These are phyloP conservation scores for Ormia ochracea DNA, from an alignment of 2,888 invertebrate species.

Conservation along the genomic window DNA sequence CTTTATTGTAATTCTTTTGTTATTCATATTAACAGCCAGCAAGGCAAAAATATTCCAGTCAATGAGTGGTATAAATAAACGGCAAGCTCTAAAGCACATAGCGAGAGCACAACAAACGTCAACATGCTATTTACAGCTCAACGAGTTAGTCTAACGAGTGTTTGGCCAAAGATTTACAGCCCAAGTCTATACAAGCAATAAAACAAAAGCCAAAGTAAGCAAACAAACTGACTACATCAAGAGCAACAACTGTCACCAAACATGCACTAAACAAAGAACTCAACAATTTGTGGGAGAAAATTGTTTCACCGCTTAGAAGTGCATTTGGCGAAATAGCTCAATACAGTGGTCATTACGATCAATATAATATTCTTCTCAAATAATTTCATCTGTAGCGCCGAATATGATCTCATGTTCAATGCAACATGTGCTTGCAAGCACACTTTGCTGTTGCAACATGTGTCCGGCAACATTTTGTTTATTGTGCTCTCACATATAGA, in stretches of 20 bases:
- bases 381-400: too few relatives aligned
- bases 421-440: too few relatives aligned
- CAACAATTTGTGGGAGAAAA: neutral
- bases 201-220: neutral
- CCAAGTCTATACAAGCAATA: conserved; percentile 23
- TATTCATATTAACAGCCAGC: neutral
- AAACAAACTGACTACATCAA: conserved; percentile 14
- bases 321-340: neutral
- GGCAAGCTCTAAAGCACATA: neutral
- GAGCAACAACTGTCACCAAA: conserved; percentile 49
- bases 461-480: too few relatives aligned
- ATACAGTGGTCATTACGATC: neutral
- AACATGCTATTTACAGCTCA: conserved; percentile 55
- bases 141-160: conserved; percentile 57
- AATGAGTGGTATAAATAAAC: conserved; percentile 12
- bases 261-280: neutral
- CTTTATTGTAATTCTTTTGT: conserved; percentile 16
- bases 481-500: too few relatives aligned
- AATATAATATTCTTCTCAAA: too few relatives aligned
- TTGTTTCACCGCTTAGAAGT: conserved; percentile 1
- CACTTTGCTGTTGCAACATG: too few relatives aligned
- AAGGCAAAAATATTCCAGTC: neutral
- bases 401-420: too few relatives aligned
- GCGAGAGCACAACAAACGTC: conserved; percentile 38
- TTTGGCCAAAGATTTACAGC: conserved; percentile 56